Evolutionary conservation across 2,797 vertebrate species (phyloP), one percentile per base, ranked within the genome.

Genomic region (Sebastes oblongus): DNA sequence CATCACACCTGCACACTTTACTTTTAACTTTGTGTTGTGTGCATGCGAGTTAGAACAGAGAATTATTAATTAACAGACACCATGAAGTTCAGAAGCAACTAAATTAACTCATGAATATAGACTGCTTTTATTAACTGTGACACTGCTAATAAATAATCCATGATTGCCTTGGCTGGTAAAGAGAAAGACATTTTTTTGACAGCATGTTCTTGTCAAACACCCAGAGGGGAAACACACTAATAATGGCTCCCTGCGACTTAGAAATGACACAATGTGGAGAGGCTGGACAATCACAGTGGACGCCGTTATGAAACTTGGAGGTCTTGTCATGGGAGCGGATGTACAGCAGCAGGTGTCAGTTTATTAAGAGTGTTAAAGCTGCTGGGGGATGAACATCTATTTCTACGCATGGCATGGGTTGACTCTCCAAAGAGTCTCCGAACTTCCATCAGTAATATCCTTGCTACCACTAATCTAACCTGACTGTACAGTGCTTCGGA

Each of bases 201-300:
- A 30, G n/a, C 3, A 6, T 56, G 66, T 13, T 22, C 55, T 56
- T 67, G 58, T 30, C 42, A n/a, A 74, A 74, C 42, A 56, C 65
- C 65, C 68, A 18, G 10, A 72, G 64, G 64, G 62, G 68, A 50
- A 52, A 66, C 25, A 36, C 34, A 77, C 68, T 83, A 83, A 87
- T 82, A 83, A 87, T 74, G 70, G 66, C 66, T 76, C n/a, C 34
- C 56, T 24, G 69, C 3, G 0, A 58, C 58, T 60, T 10, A 78
- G 61, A 71, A 52, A 69, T 60, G 69, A 79, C 69, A 72, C 54
- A 20, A 6, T 5, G 59, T 67, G 14, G n/a, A 27, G 11, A 67
- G 27, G 46, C 42, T 68, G 61, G 64, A 72, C 60, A 61, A 64
- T 81, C 77, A 73, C 30, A 39, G 36, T 59, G 79, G 29, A 72